Evolutionary conservation across 2,888 invertebrate species (phyloP), one percentile per base, ranked within the genome.

Genomic region (Eustalomyia histrio): DNA sequence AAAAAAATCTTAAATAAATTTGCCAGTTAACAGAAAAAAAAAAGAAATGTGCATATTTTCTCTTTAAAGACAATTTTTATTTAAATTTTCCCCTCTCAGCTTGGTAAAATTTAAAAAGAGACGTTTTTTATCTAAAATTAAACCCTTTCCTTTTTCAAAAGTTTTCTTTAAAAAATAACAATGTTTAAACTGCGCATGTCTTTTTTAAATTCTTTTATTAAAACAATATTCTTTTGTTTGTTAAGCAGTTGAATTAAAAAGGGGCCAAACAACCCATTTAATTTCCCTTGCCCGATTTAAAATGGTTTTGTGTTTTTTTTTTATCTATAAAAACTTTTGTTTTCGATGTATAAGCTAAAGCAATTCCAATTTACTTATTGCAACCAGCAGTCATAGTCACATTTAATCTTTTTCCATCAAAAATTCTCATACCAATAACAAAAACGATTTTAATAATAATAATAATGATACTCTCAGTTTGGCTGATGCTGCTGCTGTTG

Each of bases 241-340:
- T 55, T 61, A 55, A 16, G 12, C 52, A 18, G 39, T 47, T 50
- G 16, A 60, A 33, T 9, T 24, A 29, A n/a, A 50, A 43, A 16
- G 52, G 14, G 47, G 33, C 12, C 50, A 64, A 35, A 33, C 55
- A 53, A 57, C 43, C 57, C 72, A 29, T 67, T 61, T 33, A 57
- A 18, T 60, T 72, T 71, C 43, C 43, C 18, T 35, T 72, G 21
- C 16, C 39, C 39, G 52, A 60, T 29, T 52, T 43, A 29, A 39
- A 53, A 53, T 21, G 3, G 2, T 2, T 29, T n/a, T n/a, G n/a
- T n/a, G n/a, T n/a, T n/a, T n/a, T n/a, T n/a, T n/a, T n/a, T 57
- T 55, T 73, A 68, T 64, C 16, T 12, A n/a, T n/a, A 24, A 24
- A 65, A 69, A 79, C 64, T 74, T 69, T 74, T 79, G 65, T 74